These are phyloP conservation scores for Polia nebulosa DNA, from an alignment of 2,888 invertebrate genomes.

Conservation along the genomic window DNA sequence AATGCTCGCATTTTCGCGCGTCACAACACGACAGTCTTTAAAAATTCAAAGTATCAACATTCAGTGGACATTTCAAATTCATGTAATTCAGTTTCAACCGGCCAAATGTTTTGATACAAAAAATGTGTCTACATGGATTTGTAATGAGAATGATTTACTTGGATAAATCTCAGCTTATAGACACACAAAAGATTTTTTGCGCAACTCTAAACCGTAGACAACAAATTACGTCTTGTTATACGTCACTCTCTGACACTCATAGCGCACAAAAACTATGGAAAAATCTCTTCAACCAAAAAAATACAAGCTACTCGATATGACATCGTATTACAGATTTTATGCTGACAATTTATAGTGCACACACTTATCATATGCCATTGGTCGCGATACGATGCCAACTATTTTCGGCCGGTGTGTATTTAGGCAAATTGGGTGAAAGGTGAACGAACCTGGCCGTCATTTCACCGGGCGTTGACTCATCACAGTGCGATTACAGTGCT, in stretches of 20 bases:
- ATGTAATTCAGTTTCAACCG: slow-evolving; percentile 31
- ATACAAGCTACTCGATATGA: slow-evolving; percentile 37
- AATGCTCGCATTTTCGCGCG: slow-evolving; percentile 5
- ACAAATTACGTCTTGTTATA: slow-evolving; percentile 39
- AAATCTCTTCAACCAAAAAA: slow-evolving; percentile 48
- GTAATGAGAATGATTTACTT: slow-evolving; percentile 8
- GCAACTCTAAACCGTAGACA: slow-evolving; percentile 27
- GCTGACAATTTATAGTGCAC: slow-evolving; percentile 66
- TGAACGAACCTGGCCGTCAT: slow-evolving; percentile 81
- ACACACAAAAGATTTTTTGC: slow-evolving; percentile 38
- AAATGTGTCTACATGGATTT: slow-evolving; percentile 9
- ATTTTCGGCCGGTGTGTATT: slow-evolving; percentile 75
- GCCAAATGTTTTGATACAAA: slow-evolving; percentile 15
- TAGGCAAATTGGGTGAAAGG: slow-evolving; percentile 88
- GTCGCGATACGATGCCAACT: slow-evolving; percentile 70
- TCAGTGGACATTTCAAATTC: slow-evolving; percentile 25
- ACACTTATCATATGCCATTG: slow-evolving; percentile 59
- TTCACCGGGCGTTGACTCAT: slow-evolving; percentile 85
- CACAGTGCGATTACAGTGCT: slow-evolving; percentile 79
- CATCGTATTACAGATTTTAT: slow-evolving; percentile 61
- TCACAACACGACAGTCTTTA: slow-evolving; percentile 7
- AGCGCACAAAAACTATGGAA: slow-evolving; percentile 54
- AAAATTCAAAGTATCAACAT: slow-evolving; percentile 4
- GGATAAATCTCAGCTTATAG: not conserved
- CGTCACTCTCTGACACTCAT: slow-evolving; percentile 49